Evolutionary conservation across 2,888 invertebrate species (phyloP).

Genomic region (Parascotia fuliginaria): DNA sequence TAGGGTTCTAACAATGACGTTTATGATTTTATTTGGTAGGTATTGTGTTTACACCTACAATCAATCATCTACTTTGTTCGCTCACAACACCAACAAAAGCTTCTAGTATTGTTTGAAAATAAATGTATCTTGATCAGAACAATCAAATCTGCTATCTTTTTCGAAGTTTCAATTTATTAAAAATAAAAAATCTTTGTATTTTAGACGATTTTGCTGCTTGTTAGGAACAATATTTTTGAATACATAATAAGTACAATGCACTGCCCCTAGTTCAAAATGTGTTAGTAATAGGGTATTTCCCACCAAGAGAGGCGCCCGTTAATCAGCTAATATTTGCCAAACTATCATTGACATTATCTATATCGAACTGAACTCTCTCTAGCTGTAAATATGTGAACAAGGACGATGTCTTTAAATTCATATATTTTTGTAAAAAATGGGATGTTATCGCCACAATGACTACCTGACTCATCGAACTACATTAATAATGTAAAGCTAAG

Average conservation of each 20-base stretch:
- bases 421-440: no score
- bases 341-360: constrained; percentile 29
- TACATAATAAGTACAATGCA: no score
- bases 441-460: no score
- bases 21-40: constrained; percentile 17
- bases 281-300: constrained; percentile 34
- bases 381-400: constrained; percentile 20
- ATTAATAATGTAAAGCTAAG: background rate
- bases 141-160: constrained; percentile 12
- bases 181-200: constrained; percentile 4
- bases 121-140: constrained; percentile 40
- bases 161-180: background rate
- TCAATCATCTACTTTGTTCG: constrained; percentile 37
- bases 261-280: constrained; percentile 13
- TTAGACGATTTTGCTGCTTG: constrained; percentile 16
- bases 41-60: constrained; percentile 24
- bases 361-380: constrained; percentile 21
- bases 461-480: no score
- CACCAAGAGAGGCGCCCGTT: constrained; percentile 26
- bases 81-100: constrained; percentile 18
- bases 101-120: constrained; percentile 29
- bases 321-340: constrained; percentile 39
- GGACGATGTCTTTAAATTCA: background rate
- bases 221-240: constrained; percentile 20
- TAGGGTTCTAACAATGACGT: background rate